phyloP scores from a whole-genome alignment of 2,797 vertebrate genomes.

The Falco novaeseelandiae region DNA sequence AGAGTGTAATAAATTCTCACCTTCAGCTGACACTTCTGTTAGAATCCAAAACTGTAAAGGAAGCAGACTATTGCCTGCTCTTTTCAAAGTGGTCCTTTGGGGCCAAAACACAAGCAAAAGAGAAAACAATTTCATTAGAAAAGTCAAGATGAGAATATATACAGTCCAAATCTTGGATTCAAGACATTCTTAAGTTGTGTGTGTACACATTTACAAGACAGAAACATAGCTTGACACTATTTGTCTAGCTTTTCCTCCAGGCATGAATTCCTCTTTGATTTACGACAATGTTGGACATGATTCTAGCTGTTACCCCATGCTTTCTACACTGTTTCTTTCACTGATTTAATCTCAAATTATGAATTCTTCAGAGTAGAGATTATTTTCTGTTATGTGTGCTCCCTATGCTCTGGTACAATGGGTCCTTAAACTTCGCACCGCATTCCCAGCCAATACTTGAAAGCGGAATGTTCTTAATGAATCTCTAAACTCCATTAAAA shows the following conservation, averaged over 20 bases:
- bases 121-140: neutral
- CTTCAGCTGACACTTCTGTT: neutral
- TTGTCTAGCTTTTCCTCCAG: neutral
- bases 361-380: neutral
- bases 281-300: neutral
- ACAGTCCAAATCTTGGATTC: neutral
- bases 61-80: neutral
- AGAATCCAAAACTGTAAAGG: neutral
- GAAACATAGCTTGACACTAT: neutral
- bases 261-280: neutral
- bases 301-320: neutral
- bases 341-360: neutral
- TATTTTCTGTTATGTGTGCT: neutral
- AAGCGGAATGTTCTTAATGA: neutral
- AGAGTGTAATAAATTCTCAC: neutral
- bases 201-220: neutral
- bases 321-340: neutral
- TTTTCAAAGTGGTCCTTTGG: neutral
- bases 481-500: neutral
- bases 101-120: neutral
- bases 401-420: neutral
- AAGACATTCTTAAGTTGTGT: neutral
- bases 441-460: neutral
- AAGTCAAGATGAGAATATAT: neutral
- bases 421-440: neutral